These are phyloP conservation scores for Luperina testacea DNA, from an alignment of 2,888 invertebrate species.

Conservation along the genomic window DNA sequence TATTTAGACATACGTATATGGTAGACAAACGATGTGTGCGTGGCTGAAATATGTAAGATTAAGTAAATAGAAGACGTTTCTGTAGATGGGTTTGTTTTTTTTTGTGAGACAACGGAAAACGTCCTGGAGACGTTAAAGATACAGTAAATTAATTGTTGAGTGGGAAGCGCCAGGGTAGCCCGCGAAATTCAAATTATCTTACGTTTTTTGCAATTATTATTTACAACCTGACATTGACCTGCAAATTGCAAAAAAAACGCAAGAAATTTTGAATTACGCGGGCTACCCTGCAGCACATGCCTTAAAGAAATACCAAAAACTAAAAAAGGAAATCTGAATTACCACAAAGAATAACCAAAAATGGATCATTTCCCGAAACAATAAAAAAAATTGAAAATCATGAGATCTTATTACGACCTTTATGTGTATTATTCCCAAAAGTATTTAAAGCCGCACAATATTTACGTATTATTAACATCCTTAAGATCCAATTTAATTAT, in stretches of 20 bases:
- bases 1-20: constrained; percentile 30
- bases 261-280: no score
- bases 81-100: neutral
- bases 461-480: constrained; percentile 8
- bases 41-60: constrained; percentile 54
- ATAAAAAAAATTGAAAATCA: neutral
- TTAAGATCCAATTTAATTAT: constrained; percentile 8
- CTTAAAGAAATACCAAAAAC: no score
- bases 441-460: neutral
- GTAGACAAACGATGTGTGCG: constrained; percentile 55
- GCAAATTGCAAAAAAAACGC: no score
- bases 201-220: neutral
- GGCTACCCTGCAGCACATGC: no score
- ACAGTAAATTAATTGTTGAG: no score
- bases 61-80: constrained; percentile 27
- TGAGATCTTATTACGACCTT: neutral
- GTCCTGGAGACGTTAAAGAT: neutral
- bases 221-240: no score
- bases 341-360: no score
- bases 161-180: neutral
- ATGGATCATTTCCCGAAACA: neutral
- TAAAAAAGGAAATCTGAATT: no score
- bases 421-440: neutral
- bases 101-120: neutral
- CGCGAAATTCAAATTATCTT: neutral